A percentile compares a stretch with the other conserved stretches of the same genome.
Evolutionary conservation across 1,140 invertebrate species (phyloP).

Genomic region (Ericerus pela): DNA sequence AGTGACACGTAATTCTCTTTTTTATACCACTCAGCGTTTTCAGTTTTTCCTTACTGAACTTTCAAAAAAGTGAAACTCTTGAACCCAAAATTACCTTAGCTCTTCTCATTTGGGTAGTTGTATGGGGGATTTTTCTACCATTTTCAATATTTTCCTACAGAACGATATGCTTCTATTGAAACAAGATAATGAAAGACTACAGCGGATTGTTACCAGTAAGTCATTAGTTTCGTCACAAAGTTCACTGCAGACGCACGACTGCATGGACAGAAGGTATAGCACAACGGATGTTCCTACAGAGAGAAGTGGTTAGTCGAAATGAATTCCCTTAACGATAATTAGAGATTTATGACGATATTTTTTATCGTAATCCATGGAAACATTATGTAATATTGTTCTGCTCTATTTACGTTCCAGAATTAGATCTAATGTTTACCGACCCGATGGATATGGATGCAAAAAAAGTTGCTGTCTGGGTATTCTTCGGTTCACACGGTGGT

Average conservation of each 20-base stretch:
- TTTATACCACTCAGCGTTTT: too few relatives aligned
- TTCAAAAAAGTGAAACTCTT: too few relatives aligned
- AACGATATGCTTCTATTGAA: conserved; percentile 92
- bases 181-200: conserved; percentile 89
- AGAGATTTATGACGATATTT: conserved; percentile 44
- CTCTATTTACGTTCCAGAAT: conserved; percentile 1
- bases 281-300: conserved; percentile 30
- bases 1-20: too few relatives aligned
- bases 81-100: too few relatives aligned
- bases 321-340: conserved; percentile 32
- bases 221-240: conserved; percentile 64
- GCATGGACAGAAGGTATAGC: conserved; percentile 40
- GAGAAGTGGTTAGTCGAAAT: conserved; percentile 45
- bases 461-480: conserved; percentile 65
- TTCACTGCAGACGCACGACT: conserved; percentile 39
- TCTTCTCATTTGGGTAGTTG: too few relatives aligned
- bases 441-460: conserved; percentile 47
- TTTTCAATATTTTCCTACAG: conserved; percentile 36
- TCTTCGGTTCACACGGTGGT: conserved; percentile 62
- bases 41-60: too few relatives aligned
- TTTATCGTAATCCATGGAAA: too few relatives aligned
- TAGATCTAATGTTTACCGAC: conserved; percentile 7
- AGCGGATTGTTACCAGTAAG: conserved; percentile 67
- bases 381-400: conserved; percentile 27
- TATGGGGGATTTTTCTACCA: too few relatives aligned